Evolutionary conservation across 2,113 vertebrate genomes (phyloP).

Genomic region (Pterocles burchelli): DNA sequence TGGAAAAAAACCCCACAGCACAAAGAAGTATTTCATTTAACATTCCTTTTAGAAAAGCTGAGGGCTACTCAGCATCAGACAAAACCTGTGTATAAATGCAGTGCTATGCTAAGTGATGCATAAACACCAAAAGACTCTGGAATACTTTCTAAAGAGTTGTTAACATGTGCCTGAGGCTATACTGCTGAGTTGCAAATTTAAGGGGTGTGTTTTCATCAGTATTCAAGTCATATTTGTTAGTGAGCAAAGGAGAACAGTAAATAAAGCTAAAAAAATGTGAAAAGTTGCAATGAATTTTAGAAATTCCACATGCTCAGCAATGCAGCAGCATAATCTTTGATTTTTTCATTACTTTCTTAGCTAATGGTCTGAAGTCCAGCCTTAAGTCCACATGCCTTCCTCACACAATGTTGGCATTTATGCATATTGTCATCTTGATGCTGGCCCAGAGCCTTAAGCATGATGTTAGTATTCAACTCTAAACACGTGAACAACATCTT

Average conservation of each 20-base stretch:
- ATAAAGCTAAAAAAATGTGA: not conserved
- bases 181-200: constrained; percentile 22
- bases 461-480: not conserved
- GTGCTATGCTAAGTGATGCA: constrained; percentile 13
- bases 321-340: not conserved
- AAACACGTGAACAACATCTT: not conserved
- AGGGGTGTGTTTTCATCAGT: not conserved
- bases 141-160: constrained; percentile 38
- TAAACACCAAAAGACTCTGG: constrained; percentile 16
- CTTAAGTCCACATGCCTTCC: not conserved
- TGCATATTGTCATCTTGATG: not conserved
- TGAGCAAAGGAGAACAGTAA: not conserved
- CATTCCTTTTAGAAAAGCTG: not conserved
- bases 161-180: constrained; percentile 29
- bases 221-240: not conserved
- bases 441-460: not conserved
- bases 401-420: not conserved
- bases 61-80: not conserved
- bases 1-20: not conserved
- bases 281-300: not conserved
- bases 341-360: not conserved
- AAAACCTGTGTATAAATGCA: not conserved
- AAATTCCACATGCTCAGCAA: not conserved
- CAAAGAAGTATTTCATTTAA: not conserved
- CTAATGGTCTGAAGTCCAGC: not conserved